Base-by-base conservation (phyloP, 2,113 vertebrate genomes). In the Cnemophilus loriae region DNA sequence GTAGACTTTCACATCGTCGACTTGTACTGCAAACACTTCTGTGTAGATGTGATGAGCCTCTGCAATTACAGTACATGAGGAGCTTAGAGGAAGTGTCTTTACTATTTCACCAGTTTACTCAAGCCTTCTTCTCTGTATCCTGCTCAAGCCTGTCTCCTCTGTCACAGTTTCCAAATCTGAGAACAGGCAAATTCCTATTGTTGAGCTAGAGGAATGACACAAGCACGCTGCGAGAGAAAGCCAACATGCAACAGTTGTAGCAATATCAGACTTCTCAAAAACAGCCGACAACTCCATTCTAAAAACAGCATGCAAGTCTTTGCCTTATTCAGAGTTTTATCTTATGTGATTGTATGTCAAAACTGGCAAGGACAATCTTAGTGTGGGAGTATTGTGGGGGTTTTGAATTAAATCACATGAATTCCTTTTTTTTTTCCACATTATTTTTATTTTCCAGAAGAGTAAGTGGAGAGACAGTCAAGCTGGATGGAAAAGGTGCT, bases 371-470 rank as follows among this genome's bases (percentile, higher is more conserved):
- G 59, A 78, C 49, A 89, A 60, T 35, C 63, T 93, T 70, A 76
- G 35, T 70, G 95, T 79, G 65, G 86, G 93, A 82, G 93, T 80
- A 75, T 52, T 90, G 84, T 89, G 96, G 84, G 52, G 35, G 74
- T 56, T 88, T 67, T 81, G 74, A 89, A 82, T 88, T 86, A 92
- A 87, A 95, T 96, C 35, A 6, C 92, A 95, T 95, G 13, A 93
- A 97, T 89, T 95, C 87, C 33, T 84, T 80, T 8, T 22, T 96
- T 88, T 33, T 95, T 91, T 77, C 70, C 18, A 52, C 13, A 78
- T 96, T 93, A 90, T 94, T 96, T 95, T 94, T 95, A 91, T 86
- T 97, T 97, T 96, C 91, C 90, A 95, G 63, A 95, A 96, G 91
- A 83, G 74, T 95, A 90, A 85, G 87, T 83, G 81, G 90, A 85